Evolutionary conservation across 2,113 vertebrate species (phyloP).

Genomic region (Stomatorhinus ivindoensis): DNA sequence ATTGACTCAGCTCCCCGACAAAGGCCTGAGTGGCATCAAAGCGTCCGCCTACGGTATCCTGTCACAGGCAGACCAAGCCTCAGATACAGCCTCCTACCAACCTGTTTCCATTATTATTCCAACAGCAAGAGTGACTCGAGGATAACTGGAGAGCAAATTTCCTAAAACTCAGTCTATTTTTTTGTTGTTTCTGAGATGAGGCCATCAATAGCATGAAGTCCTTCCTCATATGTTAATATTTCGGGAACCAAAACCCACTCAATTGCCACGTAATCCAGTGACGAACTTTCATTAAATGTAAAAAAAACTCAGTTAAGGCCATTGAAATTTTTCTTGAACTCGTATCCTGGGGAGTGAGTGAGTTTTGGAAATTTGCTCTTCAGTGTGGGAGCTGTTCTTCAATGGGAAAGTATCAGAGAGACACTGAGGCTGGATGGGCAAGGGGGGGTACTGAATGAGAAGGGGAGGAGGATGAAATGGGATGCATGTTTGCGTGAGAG

Average conservation of each 20-base stretch:
- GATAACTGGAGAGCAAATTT: background rate
- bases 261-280: background rate
- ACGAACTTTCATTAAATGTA: background rate
- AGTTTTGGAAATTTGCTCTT: background rate
- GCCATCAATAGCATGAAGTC: background rate
- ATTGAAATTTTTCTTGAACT: background rate
- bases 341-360: background rate
- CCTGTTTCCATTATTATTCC: background rate
- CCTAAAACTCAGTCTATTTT: background rate
- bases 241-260: background rate
- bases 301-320: background rate
- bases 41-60: constrained; percentile 90
- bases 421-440: background rate
- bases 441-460: background rate
- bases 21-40: constrained; percentile 98
- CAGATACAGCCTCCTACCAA: background rate
- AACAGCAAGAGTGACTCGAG: background rate
- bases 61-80: constrained; percentile 18
- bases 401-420: background rate
- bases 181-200: background rate
- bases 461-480: background rate
- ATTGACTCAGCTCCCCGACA: constrained; percentile 94
- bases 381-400: background rate
- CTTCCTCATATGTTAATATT: background rate
- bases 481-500: constrained; percentile 35